A percentile compares a stretch with the other conserved stretches of the same genome.
Conservation (phyloP, 2,113 vertebrate genomes). For the Serranochromis macrocephalus region DNA sequence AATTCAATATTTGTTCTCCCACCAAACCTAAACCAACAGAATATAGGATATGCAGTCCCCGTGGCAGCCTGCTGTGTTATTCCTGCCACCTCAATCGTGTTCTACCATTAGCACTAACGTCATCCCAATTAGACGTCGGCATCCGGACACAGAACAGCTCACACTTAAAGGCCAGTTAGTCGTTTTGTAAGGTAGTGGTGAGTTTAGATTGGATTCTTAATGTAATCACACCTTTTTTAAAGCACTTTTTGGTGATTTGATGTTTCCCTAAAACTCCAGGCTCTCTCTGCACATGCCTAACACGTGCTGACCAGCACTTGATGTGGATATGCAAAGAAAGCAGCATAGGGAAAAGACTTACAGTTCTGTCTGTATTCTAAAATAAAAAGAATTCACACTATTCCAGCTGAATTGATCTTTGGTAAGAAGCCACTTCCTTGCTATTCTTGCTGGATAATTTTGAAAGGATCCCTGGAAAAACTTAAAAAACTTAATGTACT, state of each 20-base stretch:
- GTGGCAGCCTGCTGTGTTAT: constrained; percentile 35
- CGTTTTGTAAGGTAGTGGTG: constrained; percentile 26
- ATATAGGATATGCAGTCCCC: constrained; percentile 13
- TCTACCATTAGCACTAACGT: constrained; percentile 31
- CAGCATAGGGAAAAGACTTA: neutral
- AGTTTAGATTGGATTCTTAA: constrained; percentile 25
- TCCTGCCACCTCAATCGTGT: constrained; percentile 49
- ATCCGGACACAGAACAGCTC: constrained; percentile 32
- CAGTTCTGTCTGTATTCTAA: neutral
- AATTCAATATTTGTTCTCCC: constrained; percentile 36
- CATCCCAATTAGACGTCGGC: constrained; percentile 45
- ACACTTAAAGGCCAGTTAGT: constrained; percentile 14
- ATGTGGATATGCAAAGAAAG: neutral
- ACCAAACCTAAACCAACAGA: constrained; percentile 46
- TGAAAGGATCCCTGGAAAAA: neutral
- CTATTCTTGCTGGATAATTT: neutral
- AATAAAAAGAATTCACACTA: neutral
- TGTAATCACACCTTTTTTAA: constrained; percentile 15
- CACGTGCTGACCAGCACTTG: neutral
- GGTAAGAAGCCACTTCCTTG: neutral
- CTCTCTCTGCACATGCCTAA: constrained; percentile 2
- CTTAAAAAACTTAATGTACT: neutral
- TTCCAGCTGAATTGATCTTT: neutral
- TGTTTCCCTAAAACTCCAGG: constrained; percentile 15
- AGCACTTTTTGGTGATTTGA: constrained; percentile 24